phyloP scores from a whole-genome alignment of 2,113 vertebrate species.

The Gymnobelideus leadbeateri region DNA sequence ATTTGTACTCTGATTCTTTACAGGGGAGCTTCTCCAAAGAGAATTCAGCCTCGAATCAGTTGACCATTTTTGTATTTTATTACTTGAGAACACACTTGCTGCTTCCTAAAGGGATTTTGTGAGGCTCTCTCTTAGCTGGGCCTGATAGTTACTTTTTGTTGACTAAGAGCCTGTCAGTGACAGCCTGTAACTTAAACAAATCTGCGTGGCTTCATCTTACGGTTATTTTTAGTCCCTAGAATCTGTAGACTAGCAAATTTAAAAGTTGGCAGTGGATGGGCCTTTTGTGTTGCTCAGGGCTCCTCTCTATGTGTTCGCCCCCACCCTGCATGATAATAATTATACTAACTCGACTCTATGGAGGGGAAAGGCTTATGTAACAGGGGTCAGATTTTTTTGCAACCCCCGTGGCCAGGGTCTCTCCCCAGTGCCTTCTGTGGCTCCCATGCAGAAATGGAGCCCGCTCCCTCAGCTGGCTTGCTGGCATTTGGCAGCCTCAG shows the following conservation, averaged over 20 bases:
- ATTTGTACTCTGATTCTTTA: not conserved
- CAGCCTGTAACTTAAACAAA: constrained; percentile 25
- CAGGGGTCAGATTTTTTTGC: not conserved
- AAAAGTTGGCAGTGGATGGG: not conserved
- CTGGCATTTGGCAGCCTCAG: not conserved
- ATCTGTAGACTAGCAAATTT: constrained; percentile 32
- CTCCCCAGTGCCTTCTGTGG: not conserved
- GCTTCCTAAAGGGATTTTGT: not conserved
- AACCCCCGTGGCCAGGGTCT: not conserved
- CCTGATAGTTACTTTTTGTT: constrained; percentile 24
- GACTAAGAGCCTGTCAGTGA: constrained; percentile 59
- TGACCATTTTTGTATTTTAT: not conserved
- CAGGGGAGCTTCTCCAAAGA: not conserved
- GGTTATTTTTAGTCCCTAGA: constrained; percentile 3
- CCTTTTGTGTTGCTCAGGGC: not conserved
- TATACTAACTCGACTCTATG: not conserved
- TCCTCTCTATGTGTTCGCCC: not conserved
- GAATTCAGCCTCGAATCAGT: not conserved
- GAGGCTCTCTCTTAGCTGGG: not conserved
- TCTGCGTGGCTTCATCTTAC: constrained; percentile 18
- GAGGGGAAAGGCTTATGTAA: not conserved
- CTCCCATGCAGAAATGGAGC: not conserved
- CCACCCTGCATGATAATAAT: not conserved
- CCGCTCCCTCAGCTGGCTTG: not conserved
- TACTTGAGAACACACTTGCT: not conserved